phyloP scores from a whole-genome alignment of 2,888 invertebrate species.

The Lottia scabra region DNA sequence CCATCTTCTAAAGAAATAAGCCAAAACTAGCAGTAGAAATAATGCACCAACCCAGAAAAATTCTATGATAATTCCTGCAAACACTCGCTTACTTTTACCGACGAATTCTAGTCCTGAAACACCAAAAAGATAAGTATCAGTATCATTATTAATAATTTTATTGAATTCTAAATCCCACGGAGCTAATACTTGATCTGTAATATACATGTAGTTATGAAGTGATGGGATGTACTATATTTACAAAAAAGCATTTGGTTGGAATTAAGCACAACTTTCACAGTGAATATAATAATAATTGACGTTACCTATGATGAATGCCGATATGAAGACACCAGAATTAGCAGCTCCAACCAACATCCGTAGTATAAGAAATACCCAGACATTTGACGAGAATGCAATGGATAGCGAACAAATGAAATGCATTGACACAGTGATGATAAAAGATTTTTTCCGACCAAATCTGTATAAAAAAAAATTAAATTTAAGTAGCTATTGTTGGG shows the following conservation, averaged over 20 bases:
- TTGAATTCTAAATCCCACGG: too few species aligned
- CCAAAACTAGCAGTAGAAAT: slow-evolving; percentile 37
- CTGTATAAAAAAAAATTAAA: slow-evolving; percentile 48
- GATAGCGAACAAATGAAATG: slow-evolving; percentile 76
- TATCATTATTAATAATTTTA: too few species aligned
- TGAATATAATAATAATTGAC: background rate
- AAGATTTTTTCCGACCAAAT: slow-evolving; percentile 81
- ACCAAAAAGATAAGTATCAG: background rate
- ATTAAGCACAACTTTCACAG: too few species aligned
- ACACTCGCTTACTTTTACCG: slow-evolving; percentile 63
- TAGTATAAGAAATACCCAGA: slow-evolving; percentile 78
- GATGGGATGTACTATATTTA: too few species aligned
- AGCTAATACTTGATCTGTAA: too few species aligned
- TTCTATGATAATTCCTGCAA: slow-evolving; percentile 64
- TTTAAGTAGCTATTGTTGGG: too few species aligned
- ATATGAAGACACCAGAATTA: slow-evolving; percentile 85
- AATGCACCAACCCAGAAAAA: slow-evolving; percentile 64
- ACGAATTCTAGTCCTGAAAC: slow-evolving; percentile 64
- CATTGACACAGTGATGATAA: slow-evolving; percentile 79
- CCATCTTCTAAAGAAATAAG: slow-evolving; percentile 44
- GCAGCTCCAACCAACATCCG: slow-evolving; percentile 77
- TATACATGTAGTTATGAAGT: too few species aligned
- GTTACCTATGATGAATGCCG: slow-evolving; percentile 79
- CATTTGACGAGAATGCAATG: slow-evolving; percentile 79
- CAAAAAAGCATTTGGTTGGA: too few species aligned